Base-by-base conservation (phyloP, 2,113 vertebrate species). In the Siphamia tubifer region DNA sequence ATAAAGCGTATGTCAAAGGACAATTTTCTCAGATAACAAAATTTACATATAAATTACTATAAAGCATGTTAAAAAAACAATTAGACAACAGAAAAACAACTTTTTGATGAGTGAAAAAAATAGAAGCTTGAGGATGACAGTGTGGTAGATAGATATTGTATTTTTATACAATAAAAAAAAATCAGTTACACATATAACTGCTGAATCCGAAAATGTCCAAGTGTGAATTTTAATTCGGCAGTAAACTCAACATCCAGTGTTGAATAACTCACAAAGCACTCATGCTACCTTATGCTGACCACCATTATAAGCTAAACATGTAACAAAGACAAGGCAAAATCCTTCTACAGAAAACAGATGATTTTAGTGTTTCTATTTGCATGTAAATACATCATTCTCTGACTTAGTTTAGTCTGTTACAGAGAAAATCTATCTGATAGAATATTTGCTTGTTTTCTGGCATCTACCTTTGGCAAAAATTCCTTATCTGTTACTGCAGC, bases 161-260 rank as follows among this genome's bases (percentile, higher is more conserved):
- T 56, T 68, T 71, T 30, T 40, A 51, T 44, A 74, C 27, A 66
- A 51, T 31, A 68, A 4, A 61, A 53, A 13, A 24, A 56, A 44
- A 21, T 15, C 2, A 4, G 23, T 38, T 32, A 51, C 27, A 63
- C 21, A 34, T 17, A 35, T 17, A 67, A 65, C 49, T 55, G 8
- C n/a, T 30, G 24, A 42, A 68, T 24, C 20, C 17, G n/a, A 42
- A 25, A 68, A 24, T 19, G 34, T 48, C 17, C 57, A 60, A 23
- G 21, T 58, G 34, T 57, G 28, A 53, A 47, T 49, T 60, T 68
- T 48, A 62, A 58, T 55, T 69, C 0, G 39, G 66, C 73, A 49
- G 67, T 72, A 72, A 86, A 79, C 15, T 86, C 87, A 88, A 89
- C 85, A 90, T 85, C 86, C 85, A 89, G 89, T 89, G 82, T 87